Conservation (phyloP, 2,113 vertebrate genomes). For the Murina feae region DNA sequence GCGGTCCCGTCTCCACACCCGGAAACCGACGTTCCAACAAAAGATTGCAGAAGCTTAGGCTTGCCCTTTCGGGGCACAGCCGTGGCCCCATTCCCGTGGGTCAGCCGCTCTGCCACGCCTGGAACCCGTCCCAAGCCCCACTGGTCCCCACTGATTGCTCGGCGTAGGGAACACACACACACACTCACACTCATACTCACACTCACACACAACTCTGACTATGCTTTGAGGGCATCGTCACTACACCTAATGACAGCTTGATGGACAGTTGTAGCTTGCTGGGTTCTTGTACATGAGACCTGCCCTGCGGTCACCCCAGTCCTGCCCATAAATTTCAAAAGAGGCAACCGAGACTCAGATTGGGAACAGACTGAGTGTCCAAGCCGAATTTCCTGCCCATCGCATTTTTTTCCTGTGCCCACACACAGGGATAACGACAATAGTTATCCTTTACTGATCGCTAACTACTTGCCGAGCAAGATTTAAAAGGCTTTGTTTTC, state of each 20-base stretch:
- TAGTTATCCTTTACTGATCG: not conserved
- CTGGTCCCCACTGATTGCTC: not conserved
- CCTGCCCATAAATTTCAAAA: not conserved
- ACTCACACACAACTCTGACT: not conserved
- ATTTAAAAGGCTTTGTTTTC: not conserved
- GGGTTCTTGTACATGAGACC: fast-evolving
- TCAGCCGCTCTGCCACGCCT: not conserved
- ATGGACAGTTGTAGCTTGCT: not conserved
- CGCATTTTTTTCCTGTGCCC: not conserved
- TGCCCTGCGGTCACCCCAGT: not conserved
- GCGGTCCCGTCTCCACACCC: not conserved
- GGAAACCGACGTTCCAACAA: not conserved
- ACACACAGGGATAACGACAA: not conserved
- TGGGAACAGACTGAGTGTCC: not conserved
- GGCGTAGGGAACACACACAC: fast-evolving
- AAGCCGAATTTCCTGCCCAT: not conserved
- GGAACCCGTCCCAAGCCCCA: not conserved
- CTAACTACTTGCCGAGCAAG: not conserved
- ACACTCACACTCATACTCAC: too few relatives aligned
- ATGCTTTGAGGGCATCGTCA: not conserved
- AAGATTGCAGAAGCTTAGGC: not conserved
- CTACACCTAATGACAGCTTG: not conserved
- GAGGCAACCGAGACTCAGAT: fast-evolving
- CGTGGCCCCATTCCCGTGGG: not conserved
- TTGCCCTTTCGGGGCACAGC: not conserved